These are phyloP conservation scores for Lithophane leautieri DNA, from an alignment of 2,888 invertebrate genomes.

Conservation along the genomic window DNA sequence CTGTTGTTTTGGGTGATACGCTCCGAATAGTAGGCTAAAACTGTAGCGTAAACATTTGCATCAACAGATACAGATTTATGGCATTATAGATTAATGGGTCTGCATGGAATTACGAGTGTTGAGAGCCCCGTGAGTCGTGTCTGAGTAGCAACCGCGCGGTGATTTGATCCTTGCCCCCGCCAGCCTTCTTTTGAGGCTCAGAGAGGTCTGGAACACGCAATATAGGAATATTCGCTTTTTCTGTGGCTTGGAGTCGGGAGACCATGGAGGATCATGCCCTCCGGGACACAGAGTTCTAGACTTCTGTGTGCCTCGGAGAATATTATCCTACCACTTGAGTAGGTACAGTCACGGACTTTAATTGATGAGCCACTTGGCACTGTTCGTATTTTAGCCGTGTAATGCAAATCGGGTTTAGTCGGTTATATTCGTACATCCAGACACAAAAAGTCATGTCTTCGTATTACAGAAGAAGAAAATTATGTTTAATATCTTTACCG, in stretches of 20 bases:
- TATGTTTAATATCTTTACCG: too few relatives aligned
- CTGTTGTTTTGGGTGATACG: slow-evolving; percentile 57
- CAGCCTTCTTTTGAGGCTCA: neutral
- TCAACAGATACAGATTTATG: slow-evolving; percentile 57
- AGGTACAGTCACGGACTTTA: too few relatives aligned
- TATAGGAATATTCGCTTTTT: neutral
- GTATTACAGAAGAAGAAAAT: too few relatives aligned
- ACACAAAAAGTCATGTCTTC: too few relatives aligned
- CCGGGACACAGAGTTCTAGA: neutral
- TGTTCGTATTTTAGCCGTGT: too few relatives aligned
- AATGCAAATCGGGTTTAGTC: too few relatives aligned
- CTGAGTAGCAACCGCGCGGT: slow-evolving; percentile 17
- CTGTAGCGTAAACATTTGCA: slow-evolving; percentile 60
- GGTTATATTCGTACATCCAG: too few relatives aligned
- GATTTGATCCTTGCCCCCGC: neutral
- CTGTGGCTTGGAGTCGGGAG: neutral
- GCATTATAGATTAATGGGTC: slow-evolving; percentile 56
- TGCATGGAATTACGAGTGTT: slow-evolving; percentile 58
- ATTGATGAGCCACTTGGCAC: too few relatives aligned
- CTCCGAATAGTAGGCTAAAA: slow-evolving; percentile 56
- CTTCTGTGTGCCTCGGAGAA: neutral
- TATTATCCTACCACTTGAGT: neutral
- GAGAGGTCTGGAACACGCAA: neutral
- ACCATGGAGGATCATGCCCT: neutral
- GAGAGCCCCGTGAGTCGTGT: slow-evolving; percentile 9